These are phyloP conservation scores for Psilanteris sp. DNA, from an alignment of 1,140 invertebrate genomes.

Conservation along the genomic window DNA sequence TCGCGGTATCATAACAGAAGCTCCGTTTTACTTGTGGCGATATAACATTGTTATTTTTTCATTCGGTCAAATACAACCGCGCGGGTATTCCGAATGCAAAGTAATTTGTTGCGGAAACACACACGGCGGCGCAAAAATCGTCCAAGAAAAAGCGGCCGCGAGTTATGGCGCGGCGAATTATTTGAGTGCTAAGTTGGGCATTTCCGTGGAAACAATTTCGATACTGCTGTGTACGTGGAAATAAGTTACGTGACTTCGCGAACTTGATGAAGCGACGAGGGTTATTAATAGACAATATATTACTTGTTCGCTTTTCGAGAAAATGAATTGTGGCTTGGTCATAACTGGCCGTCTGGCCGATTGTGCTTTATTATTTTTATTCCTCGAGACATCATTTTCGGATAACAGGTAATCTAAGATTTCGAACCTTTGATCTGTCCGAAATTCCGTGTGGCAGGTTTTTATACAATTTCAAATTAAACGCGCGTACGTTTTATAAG, in stretches of 20 bases:
- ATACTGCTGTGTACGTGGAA: too few relatives aligned
- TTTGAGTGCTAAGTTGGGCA: constrained; percentile 41
- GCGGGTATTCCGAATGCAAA: constrained; percentile 59
- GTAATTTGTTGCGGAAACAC: constrained; percentile 62
- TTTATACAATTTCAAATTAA: too few relatives aligned
- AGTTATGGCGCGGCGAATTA: constrained; percentile 51
- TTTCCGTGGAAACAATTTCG: constrained; percentile 48
- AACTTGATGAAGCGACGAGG: constrained; percentile 24
- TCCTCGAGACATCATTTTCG: constrained; percentile 1
- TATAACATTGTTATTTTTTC: constrained; percentile 65
- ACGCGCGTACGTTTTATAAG: constrained; percentile 1
- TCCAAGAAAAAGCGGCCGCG: constrained; percentile 18
- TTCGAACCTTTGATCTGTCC: too few relatives aligned
- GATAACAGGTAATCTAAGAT: too few relatives aligned
- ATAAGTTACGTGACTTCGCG: constrained; percentile 46
- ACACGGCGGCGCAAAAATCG: constrained; percentile 33
- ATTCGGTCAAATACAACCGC: constrained; percentile 59
- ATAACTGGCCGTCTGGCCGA: too few relatives aligned
- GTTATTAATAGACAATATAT: constrained; percentile 58
- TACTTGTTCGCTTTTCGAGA: constrained; percentile 21
- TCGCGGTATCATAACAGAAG: constrained; percentile 63
- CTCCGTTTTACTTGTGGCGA: constrained; percentile 61
- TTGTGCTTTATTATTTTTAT: constrained; percentile 44
- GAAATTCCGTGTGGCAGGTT: too few relatives aligned
- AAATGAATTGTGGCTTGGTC: constrained; percentile 15